phyloP scores from a whole-genome alignment of 2,888 invertebrate genomes.

The Ormyrus rosae region DNA sequence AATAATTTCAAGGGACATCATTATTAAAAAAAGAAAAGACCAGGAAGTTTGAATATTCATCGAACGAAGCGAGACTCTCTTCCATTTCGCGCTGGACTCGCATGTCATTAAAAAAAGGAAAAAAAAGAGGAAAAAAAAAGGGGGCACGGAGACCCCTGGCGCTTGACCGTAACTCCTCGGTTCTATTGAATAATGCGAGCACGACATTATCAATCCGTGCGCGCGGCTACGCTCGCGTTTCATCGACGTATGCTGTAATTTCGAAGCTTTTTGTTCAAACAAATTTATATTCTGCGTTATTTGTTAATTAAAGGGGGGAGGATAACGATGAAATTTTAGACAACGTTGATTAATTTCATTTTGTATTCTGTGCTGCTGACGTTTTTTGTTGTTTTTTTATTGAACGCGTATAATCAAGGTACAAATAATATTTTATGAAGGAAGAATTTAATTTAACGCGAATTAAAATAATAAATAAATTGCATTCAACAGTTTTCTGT shows the following conservation, averaged over 20 bases:
- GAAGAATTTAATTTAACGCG: too few species aligned
- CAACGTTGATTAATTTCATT: too few species aligned
- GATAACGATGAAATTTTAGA: too few species aligned
- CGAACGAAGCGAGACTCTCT: conserved; percentile 27
- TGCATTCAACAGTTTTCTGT: too few species aligned
- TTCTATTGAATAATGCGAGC: conserved; percentile 21
- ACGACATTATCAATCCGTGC: conserved; percentile 16
- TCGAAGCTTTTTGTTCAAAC: conserved; percentile 31
- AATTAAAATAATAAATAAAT: too few species aligned
- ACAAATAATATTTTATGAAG: too few species aligned
- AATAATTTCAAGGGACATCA: conserved; percentile 42
- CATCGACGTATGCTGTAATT: not conserved
- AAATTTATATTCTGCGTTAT: conserved; percentile 11
- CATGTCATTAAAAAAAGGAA: conserved; percentile 30
- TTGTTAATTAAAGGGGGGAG: conserved; percentile 24
- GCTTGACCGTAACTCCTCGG: conserved; percentile 15
- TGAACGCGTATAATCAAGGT: too few species aligned
- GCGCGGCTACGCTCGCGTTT: not conserved
- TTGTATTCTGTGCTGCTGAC: too few species aligned
- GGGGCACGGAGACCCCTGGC: not conserved
- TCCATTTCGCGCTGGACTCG: conserved; percentile 31
- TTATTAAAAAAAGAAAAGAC: conserved; percentile 56
- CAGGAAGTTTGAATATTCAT: conserved; percentile 63
- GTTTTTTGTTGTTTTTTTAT: too few species aligned
- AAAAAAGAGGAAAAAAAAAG: not conserved